Percentiles rank a stretch among this genome's conserved stretches.
Conservation (phyloP, 1,140 invertebrate genomes). For the Leptinotarsa texana region DNA sequence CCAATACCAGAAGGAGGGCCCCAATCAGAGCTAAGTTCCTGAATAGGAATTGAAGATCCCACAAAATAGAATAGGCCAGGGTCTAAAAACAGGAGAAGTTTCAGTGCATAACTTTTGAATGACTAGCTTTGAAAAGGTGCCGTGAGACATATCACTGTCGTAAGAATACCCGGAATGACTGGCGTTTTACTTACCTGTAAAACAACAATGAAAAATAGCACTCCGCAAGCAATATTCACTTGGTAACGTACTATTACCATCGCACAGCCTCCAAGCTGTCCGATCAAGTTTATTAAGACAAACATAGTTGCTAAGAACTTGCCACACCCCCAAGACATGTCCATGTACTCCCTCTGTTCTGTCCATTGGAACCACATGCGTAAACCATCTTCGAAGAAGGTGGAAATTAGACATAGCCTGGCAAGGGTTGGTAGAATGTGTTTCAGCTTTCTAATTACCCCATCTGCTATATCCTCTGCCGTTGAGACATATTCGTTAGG, state of each 20-base stretch:
- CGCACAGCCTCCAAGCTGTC: slow-evolving; percentile 92
- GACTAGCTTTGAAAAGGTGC: no score
- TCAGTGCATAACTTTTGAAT: not conserved
- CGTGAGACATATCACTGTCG: no score
- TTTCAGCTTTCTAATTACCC: slow-evolving; percentile 92
- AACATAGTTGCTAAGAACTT: slow-evolving; percentile 90
- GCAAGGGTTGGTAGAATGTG: slow-evolving; percentile 94
- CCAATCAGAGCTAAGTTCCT: slow-evolving; percentile 96
- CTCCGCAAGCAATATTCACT: slow-evolving; percentile 92
- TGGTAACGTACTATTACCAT: slow-evolving; percentile 93
- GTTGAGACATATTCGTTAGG: slow-evolving; percentile 87
- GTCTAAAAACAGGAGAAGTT: slow-evolving; percentile 69
- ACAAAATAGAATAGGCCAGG: slow-evolving; percentile 96
- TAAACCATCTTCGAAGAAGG: slow-evolving; percentile 98
- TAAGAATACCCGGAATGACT: no score
- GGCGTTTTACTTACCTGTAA: slow-evolving; percentile 72
- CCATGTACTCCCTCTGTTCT: slow-evolving; percentile 98
- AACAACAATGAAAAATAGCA: slow-evolving; percentile 95
- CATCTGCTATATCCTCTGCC: slow-evolving; percentile 93
- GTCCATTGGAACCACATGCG: slow-evolving; percentile 99
- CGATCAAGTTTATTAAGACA: slow-evolving; percentile 90
- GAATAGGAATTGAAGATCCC: slow-evolving; percentile 96
- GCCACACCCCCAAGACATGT: slow-evolving; percentile 97
- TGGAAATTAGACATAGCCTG: slow-evolving; percentile 95
- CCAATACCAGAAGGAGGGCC: slow-evolving; percentile 89